Percentiles rank a stretch among this genome's conserved stretches.
Evolutionary conservation across 2,113 vertebrate species (phyloP).

Genomic region (Forbesichthys agassizii): DNA sequence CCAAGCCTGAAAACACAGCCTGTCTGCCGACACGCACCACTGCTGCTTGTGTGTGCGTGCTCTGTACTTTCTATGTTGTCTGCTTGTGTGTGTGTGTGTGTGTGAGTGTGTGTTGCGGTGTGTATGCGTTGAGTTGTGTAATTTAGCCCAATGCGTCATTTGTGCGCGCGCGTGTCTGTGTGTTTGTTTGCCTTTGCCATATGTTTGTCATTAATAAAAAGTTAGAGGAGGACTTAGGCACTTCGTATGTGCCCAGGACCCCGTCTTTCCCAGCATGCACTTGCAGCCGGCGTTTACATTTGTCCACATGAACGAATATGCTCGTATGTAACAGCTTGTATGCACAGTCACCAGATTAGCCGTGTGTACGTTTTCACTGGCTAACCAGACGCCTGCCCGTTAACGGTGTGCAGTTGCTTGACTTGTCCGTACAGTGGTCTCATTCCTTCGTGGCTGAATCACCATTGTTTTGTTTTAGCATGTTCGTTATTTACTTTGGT

Average conservation of each 20-base stretch:
- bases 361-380: conserved; percentile 42
- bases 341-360: conserved; percentile 30
- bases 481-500: background rate
- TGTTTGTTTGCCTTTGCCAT: conserved; percentile 33
- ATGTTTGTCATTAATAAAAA: conserved; percentile 47
- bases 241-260: conserved; percentile 25
- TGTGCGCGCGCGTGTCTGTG: background rate
- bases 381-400: conserved; percentile 64
- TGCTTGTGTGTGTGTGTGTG: conserved; percentile 30
- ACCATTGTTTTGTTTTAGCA: background rate
- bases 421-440: background rate
- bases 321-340: conserved; percentile 10
- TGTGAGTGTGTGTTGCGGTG: background rate
- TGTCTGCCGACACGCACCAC: conserved; percentile 1
- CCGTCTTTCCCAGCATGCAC: conserved; percentile 5
- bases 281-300: conserved; percentile 46
- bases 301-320: conserved; percentile 40
- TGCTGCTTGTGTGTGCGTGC: background rate
- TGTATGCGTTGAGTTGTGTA: background rate
- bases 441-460: background rate
- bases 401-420: conserved; percentile 43
- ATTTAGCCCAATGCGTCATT: background rate
- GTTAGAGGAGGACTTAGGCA: conserved; percentile 41
- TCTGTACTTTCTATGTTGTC: conserved; percentile 31
- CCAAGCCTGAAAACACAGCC: conserved; percentile 51